These are phyloP conservation scores for Gymnoscelis rufifasciata DNA, from an alignment of 2,888 invertebrate genomes.

Conservation along the genomic window DNA sequence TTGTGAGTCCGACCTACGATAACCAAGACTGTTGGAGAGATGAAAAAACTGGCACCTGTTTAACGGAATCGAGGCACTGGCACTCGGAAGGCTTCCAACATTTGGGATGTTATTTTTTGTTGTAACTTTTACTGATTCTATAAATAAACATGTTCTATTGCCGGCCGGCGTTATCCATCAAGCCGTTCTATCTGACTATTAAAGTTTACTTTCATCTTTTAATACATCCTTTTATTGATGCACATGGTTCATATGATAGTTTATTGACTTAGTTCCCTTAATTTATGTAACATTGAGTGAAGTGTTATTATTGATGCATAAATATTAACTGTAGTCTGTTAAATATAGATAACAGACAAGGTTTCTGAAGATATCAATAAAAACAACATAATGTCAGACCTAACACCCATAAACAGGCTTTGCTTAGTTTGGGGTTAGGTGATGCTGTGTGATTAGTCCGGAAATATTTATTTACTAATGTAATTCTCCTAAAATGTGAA, in stretches of 20 bases:
- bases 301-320: not conserved
- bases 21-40: slow-evolving; percentile 48
- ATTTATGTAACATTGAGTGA: too few species aligned
- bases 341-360: too few species aligned
- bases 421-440: too few species aligned
- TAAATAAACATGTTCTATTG: slow-evolving; percentile 62
- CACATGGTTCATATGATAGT: not conserved
- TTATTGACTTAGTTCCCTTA: not conserved
- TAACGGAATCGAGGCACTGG: slow-evolving; percentile 38
- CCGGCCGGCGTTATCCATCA: slow-evolving; percentile 44
- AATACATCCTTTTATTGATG: not conserved
- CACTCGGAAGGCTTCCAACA: slow-evolving; percentile 54
- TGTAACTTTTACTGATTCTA: slow-evolving; percentile 51
- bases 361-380: too few species aligned
- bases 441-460: too few species aligned
- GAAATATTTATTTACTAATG: too few species aligned
- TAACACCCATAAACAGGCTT: too few species aligned
- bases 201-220: slow-evolving; percentile 33
- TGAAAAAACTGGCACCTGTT: slow-evolving; percentile 47
- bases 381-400: too few species aligned
- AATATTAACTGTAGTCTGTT: too few species aligned
- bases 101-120: slow-evolving; percentile 65
- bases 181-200: slow-evolving; percentile 30
- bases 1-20: slow-evolving; percentile 55
- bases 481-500: too few species aligned